Evolutionary conservation across 1,140 invertebrate genomes (phyloP), one percentile per base, ranked within the genome.

Genomic region (Parasteatoda tepidariorum): DNA sequence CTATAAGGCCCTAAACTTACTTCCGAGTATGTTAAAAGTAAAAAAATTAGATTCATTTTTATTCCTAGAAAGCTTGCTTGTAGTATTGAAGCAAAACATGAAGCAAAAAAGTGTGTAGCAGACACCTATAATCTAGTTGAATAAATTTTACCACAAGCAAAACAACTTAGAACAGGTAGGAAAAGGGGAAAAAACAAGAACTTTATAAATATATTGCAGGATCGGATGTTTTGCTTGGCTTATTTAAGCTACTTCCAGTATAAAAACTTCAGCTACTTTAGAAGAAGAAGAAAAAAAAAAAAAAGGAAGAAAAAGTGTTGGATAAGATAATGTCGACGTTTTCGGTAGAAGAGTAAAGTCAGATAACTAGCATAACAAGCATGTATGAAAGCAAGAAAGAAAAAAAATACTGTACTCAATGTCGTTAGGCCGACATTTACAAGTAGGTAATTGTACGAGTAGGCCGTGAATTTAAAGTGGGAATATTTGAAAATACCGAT

Each of bases 361-460:
- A 7, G 57, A 75, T 61, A 75, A 75, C 57, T 62, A 34, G 59
- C 24, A n/a, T 76, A 76, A 66, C 61, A 64, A 30, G 28, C 33
- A 31, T 38, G 34, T 15, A 34, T 31, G 62, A 26, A 28, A 62
- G 61, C 22, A 3, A 28, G 15, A 15, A 7, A 31, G 26, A 28
- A 48, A 54, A 64, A 76, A 54, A 76, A 30, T 24, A 9, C 6
- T 59, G 26, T 26, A 79, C 68, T 54, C 76, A 64, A 79, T 68
- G 62, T 79, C 64, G 48, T 79, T 79, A 79, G 66, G 24, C n/a
- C n/a, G n/a, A n/a, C 76, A 79, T 79, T 79, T 24, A 34, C 57
- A 79, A 79, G 64, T 68, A 57, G 61, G 64, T 79, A 79, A 79
- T 79, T 34, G 62, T 41, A 26, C n/a, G 4, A 33, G 24, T 33